phyloP scores from a whole-genome alignment of 2,888 invertebrate species.

The Itoplectis maculator region DNA sequence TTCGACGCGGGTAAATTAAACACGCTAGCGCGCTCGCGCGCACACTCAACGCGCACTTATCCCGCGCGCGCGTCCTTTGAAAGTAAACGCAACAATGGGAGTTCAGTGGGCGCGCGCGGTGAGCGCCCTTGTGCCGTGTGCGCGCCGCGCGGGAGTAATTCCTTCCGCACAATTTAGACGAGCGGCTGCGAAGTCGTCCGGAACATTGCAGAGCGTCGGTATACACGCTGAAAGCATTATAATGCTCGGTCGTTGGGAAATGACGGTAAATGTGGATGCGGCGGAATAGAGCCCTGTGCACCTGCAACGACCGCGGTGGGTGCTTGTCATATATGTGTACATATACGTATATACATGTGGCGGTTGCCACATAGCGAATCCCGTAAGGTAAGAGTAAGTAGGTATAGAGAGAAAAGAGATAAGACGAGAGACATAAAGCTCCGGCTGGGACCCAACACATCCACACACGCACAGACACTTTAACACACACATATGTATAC shows the following conservation, averaged over 20 bases:
- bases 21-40: too few relatives aligned
- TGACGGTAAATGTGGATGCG: conserved; percentile 66
- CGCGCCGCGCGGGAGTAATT: conserved; percentile 66
- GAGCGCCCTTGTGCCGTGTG: background rate
- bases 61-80: background rate
- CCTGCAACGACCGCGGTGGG: background rate
- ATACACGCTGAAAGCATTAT: conserved; percentile 61
- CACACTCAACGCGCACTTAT: background rate
- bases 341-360: too few relatives aligned
- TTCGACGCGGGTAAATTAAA: too few relatives aligned
- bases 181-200: conserved; percentile 66
- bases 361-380: conserved; percentile 30
- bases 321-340: too few relatives aligned
- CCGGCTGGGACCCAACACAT: conserved; percentile 39
- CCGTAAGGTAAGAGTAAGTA: conserved; percentile 46
- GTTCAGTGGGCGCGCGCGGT: background rate
- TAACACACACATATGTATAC: too few relatives aligned
- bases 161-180: conserved; percentile 78
- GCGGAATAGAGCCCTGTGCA: conserved; percentile 62
- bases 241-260: conserved; percentile 68
- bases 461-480: too few relatives aligned
- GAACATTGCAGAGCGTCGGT: conserved; percentile 44
- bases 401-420: conserved; percentile 59
- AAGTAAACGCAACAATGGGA: background rate
- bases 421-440: conserved; percentile 63